Percentiles rank a stretch among this genome's conserved stretches.
phyloP scores from a whole-genome alignment of 2,113 vertebrate species.

The Microcebus murinus region DNA sequence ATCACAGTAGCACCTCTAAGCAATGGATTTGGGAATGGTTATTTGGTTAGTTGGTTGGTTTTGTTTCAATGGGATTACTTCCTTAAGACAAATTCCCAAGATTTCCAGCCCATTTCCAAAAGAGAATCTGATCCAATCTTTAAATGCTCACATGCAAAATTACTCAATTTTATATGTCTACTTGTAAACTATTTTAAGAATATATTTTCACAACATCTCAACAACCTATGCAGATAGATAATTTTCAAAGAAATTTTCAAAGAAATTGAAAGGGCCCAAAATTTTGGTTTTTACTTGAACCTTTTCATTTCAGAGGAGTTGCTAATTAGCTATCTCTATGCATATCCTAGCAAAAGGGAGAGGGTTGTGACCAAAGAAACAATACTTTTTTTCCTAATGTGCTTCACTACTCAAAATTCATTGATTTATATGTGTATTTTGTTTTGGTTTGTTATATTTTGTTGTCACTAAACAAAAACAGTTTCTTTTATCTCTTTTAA shows the following conservation, averaged over 20 bases:
- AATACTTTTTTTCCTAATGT: not conserved
- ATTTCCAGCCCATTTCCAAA: slow-evolving; percentile 18
- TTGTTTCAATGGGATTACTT: not conserved
- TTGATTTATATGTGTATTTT: not conserved
- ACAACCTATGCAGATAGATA: not conserved
- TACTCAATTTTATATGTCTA: slow-evolving; percentile 33
- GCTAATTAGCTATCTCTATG: not conserved
- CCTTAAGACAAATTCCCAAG: slow-evolving; percentile 1
- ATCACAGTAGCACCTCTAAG: not conserved
- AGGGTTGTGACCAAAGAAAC: not conserved
- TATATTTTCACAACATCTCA: slow-evolving; percentile 29
- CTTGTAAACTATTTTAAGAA: not conserved
- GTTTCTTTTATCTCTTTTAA: slow-evolving; percentile 20
- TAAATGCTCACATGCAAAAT: not conserved
- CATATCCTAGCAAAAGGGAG: not conserved
- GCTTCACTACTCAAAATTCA: slow-evolving; percentile 16
- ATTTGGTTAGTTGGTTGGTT: not conserved
- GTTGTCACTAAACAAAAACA: slow-evolving; percentile 36
- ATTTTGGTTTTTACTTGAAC: not conserved
- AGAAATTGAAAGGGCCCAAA: not conserved
- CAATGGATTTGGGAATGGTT: not conserved
- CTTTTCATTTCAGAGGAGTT: not conserved
- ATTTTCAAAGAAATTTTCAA: not conserved
- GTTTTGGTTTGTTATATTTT: not conserved
- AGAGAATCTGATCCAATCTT: not conserved